These are phyloP conservation scores for Heliconius cydno DNA, from an alignment of 2,888 invertebrate species.

Conservation along the genomic window DNA sequence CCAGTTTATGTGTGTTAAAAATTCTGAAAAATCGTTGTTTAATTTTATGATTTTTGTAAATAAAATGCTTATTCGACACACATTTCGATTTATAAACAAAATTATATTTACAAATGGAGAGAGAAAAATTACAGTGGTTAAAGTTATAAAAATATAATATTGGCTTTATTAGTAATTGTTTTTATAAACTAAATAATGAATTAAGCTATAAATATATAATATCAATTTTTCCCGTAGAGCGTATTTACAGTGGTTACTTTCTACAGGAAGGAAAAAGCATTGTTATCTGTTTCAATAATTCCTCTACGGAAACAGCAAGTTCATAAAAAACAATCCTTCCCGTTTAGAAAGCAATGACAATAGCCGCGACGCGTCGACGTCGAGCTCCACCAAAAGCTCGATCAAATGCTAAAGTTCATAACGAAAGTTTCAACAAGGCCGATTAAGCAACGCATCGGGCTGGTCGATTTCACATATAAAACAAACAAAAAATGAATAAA, in stretches of 20 bases:
- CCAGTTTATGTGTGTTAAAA: background rate
- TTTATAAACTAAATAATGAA: background rate
- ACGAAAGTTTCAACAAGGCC: slow-evolving; percentile 45
- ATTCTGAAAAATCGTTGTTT: background rate
- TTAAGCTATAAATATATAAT: background rate
- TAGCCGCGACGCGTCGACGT: slow-evolving; percentile 9
- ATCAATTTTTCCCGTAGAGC: background rate
- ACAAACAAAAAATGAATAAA: slow-evolving; percentile 66
- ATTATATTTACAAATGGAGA: background rate
- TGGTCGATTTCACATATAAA: slow-evolving; percentile 59
- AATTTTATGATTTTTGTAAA: background rate
- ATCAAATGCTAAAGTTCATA: slow-evolving; percentile 45
- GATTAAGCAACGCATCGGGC: slow-evolving; percentile 41
- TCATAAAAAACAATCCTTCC: slow-evolving; percentile 38
- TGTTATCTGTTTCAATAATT: slow-evolving; percentile 38
- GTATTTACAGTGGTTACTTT: slow-evolving; percentile 31
- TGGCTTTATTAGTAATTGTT: background rate
- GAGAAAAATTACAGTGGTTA: background rate
- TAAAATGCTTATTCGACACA: background rate
- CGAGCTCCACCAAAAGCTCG: slow-evolving; percentile 35
- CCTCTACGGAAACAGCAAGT: slow-evolving; percentile 37
- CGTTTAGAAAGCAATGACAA: slow-evolving; percentile 35
- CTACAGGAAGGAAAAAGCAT: slow-evolving; percentile 40
- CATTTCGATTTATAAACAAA: background rate
- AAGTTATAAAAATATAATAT: background rate